Percentiles rank a stretch among this genome's conserved stretches.
phyloP scores from a whole-genome alignment of 2,888 invertebrate species.

The Eurytoma californica region DNA sequence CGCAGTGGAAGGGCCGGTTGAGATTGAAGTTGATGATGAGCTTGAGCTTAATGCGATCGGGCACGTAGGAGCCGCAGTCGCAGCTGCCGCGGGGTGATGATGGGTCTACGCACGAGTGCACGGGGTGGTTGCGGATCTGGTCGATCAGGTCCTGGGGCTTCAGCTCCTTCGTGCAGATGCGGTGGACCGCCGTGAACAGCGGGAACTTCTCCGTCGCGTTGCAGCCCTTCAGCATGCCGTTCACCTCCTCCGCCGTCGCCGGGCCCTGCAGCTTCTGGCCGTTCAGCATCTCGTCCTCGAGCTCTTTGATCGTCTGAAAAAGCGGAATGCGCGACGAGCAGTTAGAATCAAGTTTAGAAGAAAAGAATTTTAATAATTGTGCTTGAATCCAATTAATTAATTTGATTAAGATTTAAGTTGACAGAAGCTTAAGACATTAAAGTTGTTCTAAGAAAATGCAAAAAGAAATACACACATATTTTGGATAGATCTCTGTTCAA shows the following conservation, averaged over 20 bases:
- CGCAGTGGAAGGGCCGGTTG: slow-evolving; percentile 50
- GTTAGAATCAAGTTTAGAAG: too few relatives aligned
- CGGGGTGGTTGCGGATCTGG: slow-evolving; percentile 84
- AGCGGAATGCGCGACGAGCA: too few relatives aligned
- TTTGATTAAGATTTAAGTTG: too few relatives aligned
- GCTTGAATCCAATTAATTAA: too few relatives aligned
- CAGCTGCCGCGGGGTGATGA: neutral
- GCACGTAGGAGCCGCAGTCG: slow-evolving; percentile 27
- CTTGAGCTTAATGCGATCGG: slow-evolving; percentile 54
- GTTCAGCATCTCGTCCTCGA: slow-evolving; percentile 96
- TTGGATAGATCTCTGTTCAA: too few relatives aligned
- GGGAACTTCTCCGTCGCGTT: slow-evolving; percentile 95
- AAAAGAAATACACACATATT: too few relatives aligned
- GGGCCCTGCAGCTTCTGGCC: slow-evolving; percentile 99
- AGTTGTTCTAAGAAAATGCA: too few relatives aligned
- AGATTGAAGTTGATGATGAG: slow-evolving; percentile 51
- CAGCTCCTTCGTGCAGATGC: slow-evolving; percentile 91
- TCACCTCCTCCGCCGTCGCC: slow-evolving; percentile 97
- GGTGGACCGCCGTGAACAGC: slow-evolving; percentile 95
- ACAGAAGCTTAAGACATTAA: too few relatives aligned
- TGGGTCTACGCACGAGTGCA: slow-evolving; percentile 49
- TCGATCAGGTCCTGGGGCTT: slow-evolving; percentile 90
- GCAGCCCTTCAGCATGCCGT: slow-evolving; percentile 92
- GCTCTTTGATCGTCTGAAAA: slow-evolving; percentile 84
- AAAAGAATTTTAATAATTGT: too few relatives aligned